A percentile compares a stretch with the other conserved stretches of the same genome.
Conservation (phyloP, 2,113 vertebrate genomes). For the cattle (Bos taurus) region ARS-UCD2.0 NC_037343.1:79043001-79043500, state of each 20-base stretch:
- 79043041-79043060: slow-evolving; percentile 45
- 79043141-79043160: neutral
- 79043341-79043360: neutral
- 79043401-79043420: neutral
- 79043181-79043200: neutral
- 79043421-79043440: neutral
- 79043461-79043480: neutral
- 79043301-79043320: neutral
- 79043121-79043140: neutral
- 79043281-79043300: neutral
- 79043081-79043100: slow-evolving; percentile 44
- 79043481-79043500: neutral
- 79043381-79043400: neutral
- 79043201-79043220: neutral
- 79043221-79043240: neutral
- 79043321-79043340: neutral
- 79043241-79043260: neutral
- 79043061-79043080: slow-evolving; percentile 45
- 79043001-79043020: neutral
- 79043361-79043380: neutral
- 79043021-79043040: slow-evolving; percentile 62
- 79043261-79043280: neutral
- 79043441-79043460: neutral
- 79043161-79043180: neutral
- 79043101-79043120: slow-evolving; percentile 15